phyloP scores from a whole-genome alignment of 2,113 vertebrate genomes.

The Myotis davidii region DNA sequence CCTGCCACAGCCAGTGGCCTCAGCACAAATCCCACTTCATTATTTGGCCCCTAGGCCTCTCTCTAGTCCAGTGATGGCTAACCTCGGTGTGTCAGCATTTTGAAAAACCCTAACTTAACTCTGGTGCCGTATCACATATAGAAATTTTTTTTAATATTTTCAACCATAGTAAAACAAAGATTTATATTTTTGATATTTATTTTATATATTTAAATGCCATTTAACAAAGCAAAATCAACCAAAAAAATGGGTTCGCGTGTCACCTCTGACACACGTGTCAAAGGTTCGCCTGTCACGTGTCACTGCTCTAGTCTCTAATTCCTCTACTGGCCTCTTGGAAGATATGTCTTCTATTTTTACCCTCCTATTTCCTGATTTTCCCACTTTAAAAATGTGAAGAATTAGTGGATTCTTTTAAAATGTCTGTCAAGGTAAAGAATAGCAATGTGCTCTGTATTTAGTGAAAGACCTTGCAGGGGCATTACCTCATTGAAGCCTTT shows the following conservation, averaged over 20 bases:
- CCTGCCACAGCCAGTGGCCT: background rate
- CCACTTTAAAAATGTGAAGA: background rate
- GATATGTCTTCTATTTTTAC: conserved; percentile 19
- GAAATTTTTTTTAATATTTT: too few relatives aligned
- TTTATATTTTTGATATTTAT: too few relatives aligned
- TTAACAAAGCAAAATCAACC: too few relatives aligned
- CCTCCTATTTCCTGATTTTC: background rate
- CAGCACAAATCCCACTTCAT: background rate
- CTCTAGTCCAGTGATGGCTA: background rate
- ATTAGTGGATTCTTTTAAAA: background rate
- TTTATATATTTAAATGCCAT: too few relatives aligned
- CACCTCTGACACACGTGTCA: too few relatives aligned
- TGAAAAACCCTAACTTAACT: too few relatives aligned
- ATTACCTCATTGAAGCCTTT: background rate
- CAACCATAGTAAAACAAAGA: too few relatives aligned
- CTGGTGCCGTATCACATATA: too few relatives aligned
- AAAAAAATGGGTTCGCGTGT: too few relatives aligned
- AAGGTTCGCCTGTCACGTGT: too few relatives aligned
- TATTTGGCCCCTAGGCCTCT: background rate
- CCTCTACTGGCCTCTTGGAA: background rate
- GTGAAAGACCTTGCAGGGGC: background rate
- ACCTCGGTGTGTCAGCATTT: too few relatives aligned
- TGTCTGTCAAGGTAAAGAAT: background rate
- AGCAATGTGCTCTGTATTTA: background rate
- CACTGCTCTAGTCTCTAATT: background rate